phyloP scores from a whole-genome alignment of 2,797 vertebrate genomes.

The Columba guinea region DNA sequence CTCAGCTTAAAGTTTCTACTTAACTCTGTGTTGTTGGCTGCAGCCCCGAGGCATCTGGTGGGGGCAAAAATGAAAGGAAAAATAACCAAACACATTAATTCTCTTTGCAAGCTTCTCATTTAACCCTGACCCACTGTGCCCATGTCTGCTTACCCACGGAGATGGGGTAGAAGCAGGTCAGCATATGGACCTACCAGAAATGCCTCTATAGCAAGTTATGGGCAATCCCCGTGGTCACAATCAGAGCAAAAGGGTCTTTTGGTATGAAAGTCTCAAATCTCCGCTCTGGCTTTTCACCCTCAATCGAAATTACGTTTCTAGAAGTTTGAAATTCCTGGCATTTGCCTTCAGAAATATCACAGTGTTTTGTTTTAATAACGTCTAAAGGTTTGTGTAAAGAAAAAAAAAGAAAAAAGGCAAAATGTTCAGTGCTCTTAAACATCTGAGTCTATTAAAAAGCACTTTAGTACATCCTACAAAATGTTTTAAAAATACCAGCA shows the following conservation, averaged over 20 bases:
- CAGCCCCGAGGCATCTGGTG: background rate
- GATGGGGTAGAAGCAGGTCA: background rate
- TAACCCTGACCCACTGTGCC: background rate
- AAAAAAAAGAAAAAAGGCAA: background rate
- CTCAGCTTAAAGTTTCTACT: background rate
- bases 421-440: background rate
- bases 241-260: background rate
- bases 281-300: background rate
- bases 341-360: conserved; percentile 33
- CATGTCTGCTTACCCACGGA: background rate
- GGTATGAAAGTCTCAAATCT: background rate
- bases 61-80: background rate
- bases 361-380: background rate
- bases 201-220: accelerated
- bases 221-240: background rate
- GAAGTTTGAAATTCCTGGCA: background rate
- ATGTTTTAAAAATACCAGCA: background rate
- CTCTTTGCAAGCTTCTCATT: background rate
- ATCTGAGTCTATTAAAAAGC: conserved; percentile 24
- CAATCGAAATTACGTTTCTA: background rate
- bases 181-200: accelerated
- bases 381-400: conserved; percentile 11
- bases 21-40: background rate
- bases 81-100: background rate
- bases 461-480: background rate